Evolutionary conservation across 2,888 invertebrate species (phyloP), one percentile per base, ranked within the genome.

Genomic region (Empis livida): DNA sequence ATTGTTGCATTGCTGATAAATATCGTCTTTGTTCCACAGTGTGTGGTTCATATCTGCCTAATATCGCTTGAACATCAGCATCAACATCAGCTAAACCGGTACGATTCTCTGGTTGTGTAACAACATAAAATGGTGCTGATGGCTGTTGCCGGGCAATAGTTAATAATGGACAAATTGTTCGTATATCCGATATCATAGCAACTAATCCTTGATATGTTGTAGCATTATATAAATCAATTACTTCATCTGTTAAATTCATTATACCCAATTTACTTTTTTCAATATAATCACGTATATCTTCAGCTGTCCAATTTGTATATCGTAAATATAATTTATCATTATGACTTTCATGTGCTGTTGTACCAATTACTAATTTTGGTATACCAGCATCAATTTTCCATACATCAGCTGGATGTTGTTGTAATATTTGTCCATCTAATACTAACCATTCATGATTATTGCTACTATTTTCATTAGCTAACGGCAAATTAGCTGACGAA

Each of bases 151-250:
- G 73, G 11, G 82, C 79, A 44, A 86, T 73, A 11, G 77, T 76
- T 41, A 83, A 71, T 46, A 90, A 65, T 2, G 91, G 90, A 59
- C 90, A 91, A 42, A 86, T 73, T 2, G 82, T 85, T 46, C 88
- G 78, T 20, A 89, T 78, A 54, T 87, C 83, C 1, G 87, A 82
- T 23, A 88, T 81, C 75, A 89, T 75, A 44, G 80, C 72, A 14
- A 79, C 78, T 41, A 88, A 67, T 27, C 84, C 84, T 45, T 63
- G 59, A 72, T 84, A 80, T 2, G 79, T 81, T 2, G 79, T 82
- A 46, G 77, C 71, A 52, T 83, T 81, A 61, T 86, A 85, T 52
- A 77, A 73, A 31, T 68, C 63, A n/a, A 82, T 73, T 13, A 79
- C 76, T 51, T 79, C 74, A 2, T 77, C 73, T 0, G 79, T 76